These are phyloP conservation scores for Thaumatotibia leucotreta DNA, from an alignment of 1,140 invertebrate species.

Conservation along the genomic window DNA sequence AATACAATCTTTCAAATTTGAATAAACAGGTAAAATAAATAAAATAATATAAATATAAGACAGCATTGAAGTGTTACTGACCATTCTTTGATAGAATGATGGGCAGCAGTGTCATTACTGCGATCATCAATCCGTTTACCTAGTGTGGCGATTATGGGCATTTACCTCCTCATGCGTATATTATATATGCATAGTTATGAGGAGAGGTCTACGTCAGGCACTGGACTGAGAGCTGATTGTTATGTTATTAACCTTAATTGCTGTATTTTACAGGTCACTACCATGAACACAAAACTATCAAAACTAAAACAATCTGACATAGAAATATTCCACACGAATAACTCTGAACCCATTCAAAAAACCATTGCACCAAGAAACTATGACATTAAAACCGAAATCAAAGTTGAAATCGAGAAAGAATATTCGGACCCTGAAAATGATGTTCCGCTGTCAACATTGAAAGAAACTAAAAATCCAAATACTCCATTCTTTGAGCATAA, in stretches of 20 bases:
- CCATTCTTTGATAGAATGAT: no score
- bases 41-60: no score
- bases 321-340: constrained; percentile 24
- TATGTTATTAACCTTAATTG: background rate
- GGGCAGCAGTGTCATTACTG: no score
- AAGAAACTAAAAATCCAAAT: constrained; percentile 16
- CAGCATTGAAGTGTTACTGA: no score
- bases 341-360: background rate
- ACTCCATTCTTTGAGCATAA: constrained; percentile 22
- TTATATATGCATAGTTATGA: no score
- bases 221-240: no score
- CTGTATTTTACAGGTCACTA: background rate
- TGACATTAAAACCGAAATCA: constrained; percentile 32
- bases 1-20: constrained; percentile 22
- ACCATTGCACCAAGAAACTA: background rate
- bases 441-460: constrained; percentile 22
- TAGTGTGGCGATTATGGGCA: no score
- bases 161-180: no score
- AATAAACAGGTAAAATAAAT: constrained; percentile 28
- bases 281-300: background rate
- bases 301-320: constrained; percentile 19
- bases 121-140: no score
- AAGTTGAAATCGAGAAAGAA: constrained; percentile 44
- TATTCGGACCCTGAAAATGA: constrained; percentile 29
- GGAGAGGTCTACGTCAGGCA: no score